Evolutionary conservation across 2,797 vertebrate species (phyloP), one percentile per base, ranked within the genome.

Genomic region (Eremophila alpestris): DNA sequence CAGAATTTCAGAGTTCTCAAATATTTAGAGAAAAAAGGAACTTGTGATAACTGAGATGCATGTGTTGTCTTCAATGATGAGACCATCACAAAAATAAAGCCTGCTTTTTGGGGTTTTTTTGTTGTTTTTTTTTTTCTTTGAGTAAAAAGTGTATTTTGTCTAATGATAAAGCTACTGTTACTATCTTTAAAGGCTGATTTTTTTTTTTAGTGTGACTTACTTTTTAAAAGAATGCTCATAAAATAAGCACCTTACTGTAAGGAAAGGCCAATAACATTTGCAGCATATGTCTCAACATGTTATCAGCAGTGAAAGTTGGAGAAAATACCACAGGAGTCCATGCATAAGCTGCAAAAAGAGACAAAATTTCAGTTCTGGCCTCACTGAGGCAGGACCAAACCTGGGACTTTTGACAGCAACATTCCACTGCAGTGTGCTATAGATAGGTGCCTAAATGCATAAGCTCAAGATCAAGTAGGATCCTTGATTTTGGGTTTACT

Each of bases 371-470:
- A 69, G 3, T 69, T 56, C 36, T 69, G 27, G 16, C 43, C 49
- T 56, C 0, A 0, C 16, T 36, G 27, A 41, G 19, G 22, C 34
- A 32, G 18, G 54, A 29, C 34, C 32, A 32, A 68, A 60, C 2
- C 3, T 12, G 21, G 36, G 36, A 55, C 4, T 32, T 36, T 36
- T 29, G 3, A 3, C 13, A 36, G 19, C 23, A n/a, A 16, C 13
- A 9, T 43, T 69, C 11, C 11, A 17, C 7, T n/a, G 16, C 0
- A 0, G 5, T 51, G 4, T 6, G 1, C 21, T 49, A 11, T 5
- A 30, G 16, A 43, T 22, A 68, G 20, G 11, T n/a, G 8, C 12
- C 18, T 30, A 38, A 63, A 9, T 29, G 19, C 16, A 29, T 9
- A 36, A 21, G 2, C 11, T 32, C n/a, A 5, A 17, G 11, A 38